Conservation (phyloP, 2,113 vertebrate species). For the Takifugu flavidus region DNA sequence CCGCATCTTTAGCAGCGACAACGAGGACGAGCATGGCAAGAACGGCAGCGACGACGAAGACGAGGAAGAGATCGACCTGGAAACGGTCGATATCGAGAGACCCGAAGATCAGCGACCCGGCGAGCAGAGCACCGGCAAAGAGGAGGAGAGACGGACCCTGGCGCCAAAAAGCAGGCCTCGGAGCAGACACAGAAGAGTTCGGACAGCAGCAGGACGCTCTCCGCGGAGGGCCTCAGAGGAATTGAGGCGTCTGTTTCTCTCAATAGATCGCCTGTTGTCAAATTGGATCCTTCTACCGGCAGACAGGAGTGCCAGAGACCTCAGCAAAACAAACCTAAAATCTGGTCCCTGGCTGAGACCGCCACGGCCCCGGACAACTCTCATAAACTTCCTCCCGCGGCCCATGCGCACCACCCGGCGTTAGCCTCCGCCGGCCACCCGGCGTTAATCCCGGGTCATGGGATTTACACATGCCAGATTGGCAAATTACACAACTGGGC, state of each 20-base stretch:
- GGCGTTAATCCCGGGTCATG: conserved; percentile 91
- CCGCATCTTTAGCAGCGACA: conserved; percentile 93
- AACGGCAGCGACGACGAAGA: conserved; percentile 87
- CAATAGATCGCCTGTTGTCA: conserved; percentile 77
- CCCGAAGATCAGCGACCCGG: conserved; percentile 84
- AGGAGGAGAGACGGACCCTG: conserved; percentile 77
- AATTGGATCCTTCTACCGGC: conserved; percentile 77
- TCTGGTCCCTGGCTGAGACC: conserved; percentile 98
- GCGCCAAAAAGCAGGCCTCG: conserved; percentile 67
- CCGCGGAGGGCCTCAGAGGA: conserved; percentile 69
- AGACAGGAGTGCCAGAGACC: conserved; percentile 82
- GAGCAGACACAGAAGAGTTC: conserved; percentile 57
- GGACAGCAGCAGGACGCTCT: conserved; percentile 77
- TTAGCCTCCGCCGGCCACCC: conserved; percentile 81
- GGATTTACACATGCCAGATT: conserved; percentile 98
- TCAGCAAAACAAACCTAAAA: conserved; percentile 92
- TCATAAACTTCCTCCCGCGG: conserved; percentile 74
- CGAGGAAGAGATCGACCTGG: conserved; percentile 94
- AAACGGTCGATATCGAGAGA: conserved; percentile 95
- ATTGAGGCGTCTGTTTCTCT: conserved; percentile 75
- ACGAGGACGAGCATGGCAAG: conserved; percentile 80
- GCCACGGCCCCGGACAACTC: conserved; percentile 91
- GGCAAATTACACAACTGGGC: conserved; percentile 98
- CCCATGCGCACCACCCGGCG: conserved; percentile 68
- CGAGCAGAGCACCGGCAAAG: conserved; percentile 67